Evolutionary conservation across 2,113 vertebrate species (phyloP), one percentile per base, ranked within the genome.

Genomic region (Regulus satrapa): DNA sequence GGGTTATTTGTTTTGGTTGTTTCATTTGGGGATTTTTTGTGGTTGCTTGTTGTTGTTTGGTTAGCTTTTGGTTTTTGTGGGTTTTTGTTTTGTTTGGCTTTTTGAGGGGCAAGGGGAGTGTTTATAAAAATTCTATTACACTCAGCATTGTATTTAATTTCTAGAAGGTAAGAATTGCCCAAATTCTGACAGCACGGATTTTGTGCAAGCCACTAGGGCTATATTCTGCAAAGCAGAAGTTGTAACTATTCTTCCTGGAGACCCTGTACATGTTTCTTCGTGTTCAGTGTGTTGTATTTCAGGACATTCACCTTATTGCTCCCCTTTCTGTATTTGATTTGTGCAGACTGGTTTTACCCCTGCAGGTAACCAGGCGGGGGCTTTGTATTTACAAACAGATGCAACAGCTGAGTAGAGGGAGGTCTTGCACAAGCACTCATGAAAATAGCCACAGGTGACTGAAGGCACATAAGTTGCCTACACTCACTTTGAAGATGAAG

Each of bases 381-480:
- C 25, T 66, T 26, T 55, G 5, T 10, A 34, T 26, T 49, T 31
- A 41, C 81, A 69, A 64, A 58, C 36, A 64, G 41, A 48, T n/a
- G 7, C 32, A 48, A 54, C 5, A 54, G 59, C n/a, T 40, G 38
- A 32, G 38, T 7, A 40, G 41, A 48, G 12, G 16, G 8, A 84
- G 19, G 43, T 16, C 24, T 40, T 55, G 36, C 45, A n/a, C 36
- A 43, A 54, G 25, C 46, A 78, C 36, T 9, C 41, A 5, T 4
- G 20, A 36, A 83, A 86, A 75, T 1, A 85, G 2, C 12, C 48
- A 32, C 0, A 1, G 14, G 40, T 28, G 40, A 48, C 29, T 14
- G 56, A 78, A 43, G 18, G 55, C 1, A 0, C 19, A 2, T 0
- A 2, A 1, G 0, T 5, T 36, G 24, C 21, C 75, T 16, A 31